A percentile compares a stretch with the other conserved stretches of the same genome.
Conservation (phyloP, 2,113 vertebrate genomes). For the Sylvilagus bachmani region DNA sequence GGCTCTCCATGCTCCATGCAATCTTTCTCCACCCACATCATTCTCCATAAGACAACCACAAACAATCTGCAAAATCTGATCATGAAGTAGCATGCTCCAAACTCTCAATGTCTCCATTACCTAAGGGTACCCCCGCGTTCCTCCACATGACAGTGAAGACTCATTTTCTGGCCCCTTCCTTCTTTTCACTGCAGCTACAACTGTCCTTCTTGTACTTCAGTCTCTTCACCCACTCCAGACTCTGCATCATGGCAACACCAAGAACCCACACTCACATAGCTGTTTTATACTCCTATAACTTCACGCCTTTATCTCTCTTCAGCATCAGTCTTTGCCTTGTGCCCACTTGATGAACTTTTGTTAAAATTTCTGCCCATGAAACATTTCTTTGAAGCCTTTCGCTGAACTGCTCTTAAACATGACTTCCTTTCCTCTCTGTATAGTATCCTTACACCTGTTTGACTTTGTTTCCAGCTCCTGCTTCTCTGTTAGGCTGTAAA, state of each 20-base stretch:
- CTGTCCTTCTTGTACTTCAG: not conserved
- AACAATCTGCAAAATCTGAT: constrained; percentile 37
- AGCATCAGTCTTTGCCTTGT: not conserved
- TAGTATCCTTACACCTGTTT: not conserved
- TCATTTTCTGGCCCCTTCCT: not conserved
- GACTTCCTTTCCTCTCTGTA: constrained; percentile 34
- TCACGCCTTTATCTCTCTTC: constrained; percentile 41
- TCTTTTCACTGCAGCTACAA: not conserved
- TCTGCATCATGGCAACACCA: not conserved
- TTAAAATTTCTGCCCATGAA: constrained; percentile 54
- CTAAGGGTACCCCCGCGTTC: not conserved
- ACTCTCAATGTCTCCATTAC: not conserved
- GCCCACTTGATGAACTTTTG: constrained; percentile 19
- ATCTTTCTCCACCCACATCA: not conserved
- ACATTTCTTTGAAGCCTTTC: constrained; percentile 51
- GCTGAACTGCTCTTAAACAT: constrained; percentile 26
- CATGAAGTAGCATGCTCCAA: not conserved
- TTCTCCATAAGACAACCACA: constrained; percentile 44
- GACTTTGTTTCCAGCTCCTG: not conserved
- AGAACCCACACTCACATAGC: not conserved
- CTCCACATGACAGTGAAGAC: not conserved
- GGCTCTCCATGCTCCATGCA: not conserved
- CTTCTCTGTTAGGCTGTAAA: not conserved
- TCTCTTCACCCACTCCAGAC: not conserved
- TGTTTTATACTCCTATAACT: not conserved